Evolutionary conservation across 2,888 invertebrate genomes (phyloP).

Genomic region (Pterostichus madidus): DNA sequence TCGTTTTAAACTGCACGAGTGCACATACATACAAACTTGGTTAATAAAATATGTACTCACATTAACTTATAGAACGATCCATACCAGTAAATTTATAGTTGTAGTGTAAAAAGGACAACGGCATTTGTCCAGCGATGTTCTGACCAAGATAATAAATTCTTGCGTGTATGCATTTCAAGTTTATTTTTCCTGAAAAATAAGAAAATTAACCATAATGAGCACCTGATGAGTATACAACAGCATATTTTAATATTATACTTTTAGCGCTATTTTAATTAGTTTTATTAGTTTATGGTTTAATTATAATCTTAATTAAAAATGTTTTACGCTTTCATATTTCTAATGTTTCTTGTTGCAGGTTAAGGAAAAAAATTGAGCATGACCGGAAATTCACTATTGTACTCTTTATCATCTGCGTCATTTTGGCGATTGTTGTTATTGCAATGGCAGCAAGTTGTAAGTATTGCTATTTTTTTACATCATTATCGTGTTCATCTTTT

Average conservation of each 20-base stretch:
- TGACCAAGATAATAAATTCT: constrained; percentile 44
- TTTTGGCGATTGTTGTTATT: constrained; percentile 62
- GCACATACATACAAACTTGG: too few relatives aligned
- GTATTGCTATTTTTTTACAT: constrained; percentile 72
- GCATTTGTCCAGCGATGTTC: constrained; percentile 20
- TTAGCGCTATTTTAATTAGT: too few relatives aligned
- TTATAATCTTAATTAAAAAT: background rate
- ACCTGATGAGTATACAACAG: background rate
- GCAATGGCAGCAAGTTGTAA: constrained; percentile 78
- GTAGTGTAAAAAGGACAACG: constrained; percentile 27
- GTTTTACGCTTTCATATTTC: background rate
- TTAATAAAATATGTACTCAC: background rate
- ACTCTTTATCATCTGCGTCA: constrained; percentile 59
- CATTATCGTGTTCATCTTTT: background rate
- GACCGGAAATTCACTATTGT: constrained; percentile 62
- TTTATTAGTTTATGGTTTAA: background rate
- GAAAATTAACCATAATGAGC: background rate
- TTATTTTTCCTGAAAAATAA: too few relatives aligned
- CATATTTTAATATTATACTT: constrained; percentile 2
- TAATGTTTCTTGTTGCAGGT: constrained; percentile 48
- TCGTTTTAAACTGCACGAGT: too few relatives aligned
- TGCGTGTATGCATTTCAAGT: constrained; percentile 43
- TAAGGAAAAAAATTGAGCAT: constrained; percentile 61
- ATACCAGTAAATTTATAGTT: background rate
- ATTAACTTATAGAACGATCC: background rate